A percentile compares a stretch with the other conserved stretches of the same genome.
phyloP scores from a whole-genome alignment of 2,113 vertebrate genomes.

The Bothrops jararaca region DNA sequence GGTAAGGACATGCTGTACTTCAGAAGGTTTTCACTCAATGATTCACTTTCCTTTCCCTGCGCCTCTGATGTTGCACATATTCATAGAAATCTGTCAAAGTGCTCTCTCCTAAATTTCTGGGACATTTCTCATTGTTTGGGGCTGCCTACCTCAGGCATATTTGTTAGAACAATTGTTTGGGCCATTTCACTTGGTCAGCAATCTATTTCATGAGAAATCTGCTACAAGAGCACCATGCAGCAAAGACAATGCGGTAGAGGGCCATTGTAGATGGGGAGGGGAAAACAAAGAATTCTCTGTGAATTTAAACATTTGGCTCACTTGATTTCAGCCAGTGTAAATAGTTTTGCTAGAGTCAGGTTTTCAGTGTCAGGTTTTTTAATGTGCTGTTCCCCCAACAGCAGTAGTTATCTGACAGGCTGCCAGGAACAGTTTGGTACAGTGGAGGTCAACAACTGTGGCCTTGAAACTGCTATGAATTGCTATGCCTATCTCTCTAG shows the following conservation, averaged over 20 bases:
- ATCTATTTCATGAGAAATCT: conserved; percentile 71
- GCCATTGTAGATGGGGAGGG: not conserved
- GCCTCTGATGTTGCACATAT: conserved; percentile 13
- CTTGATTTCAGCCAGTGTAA: conserved; percentile 16
- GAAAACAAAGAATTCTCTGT: conserved; percentile 39
- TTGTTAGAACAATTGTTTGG: conserved; percentile 53
- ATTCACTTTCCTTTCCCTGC: conserved; percentile 42
- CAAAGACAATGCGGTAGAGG: conserved; percentile 63
- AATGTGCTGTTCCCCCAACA: not conserved
- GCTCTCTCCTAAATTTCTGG: conserved; percentile 76
- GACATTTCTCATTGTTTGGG: conserved; percentile 72
- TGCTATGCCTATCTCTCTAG: not conserved
- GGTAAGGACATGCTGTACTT: conserved; percentile 79
- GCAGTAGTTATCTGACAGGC: not conserved
- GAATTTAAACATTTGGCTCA: conserved; percentile 48
- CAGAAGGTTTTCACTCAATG: conserved; percentile 35
- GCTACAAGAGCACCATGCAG: conserved; percentile 65
- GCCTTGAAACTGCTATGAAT: not conserved
- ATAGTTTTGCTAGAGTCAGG: not conserved
- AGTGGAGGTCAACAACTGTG: not conserved
- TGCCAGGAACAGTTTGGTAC: not conserved
- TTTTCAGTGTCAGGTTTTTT: not conserved
- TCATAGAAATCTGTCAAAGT: conserved; percentile 62
- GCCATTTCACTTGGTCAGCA: conserved; percentile 69
- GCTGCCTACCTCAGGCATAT: conserved; percentile 44